Evolutionary conservation across 2,113 vertebrate genomes (phyloP).

Genomic region (Psettodes erumei): DNA sequence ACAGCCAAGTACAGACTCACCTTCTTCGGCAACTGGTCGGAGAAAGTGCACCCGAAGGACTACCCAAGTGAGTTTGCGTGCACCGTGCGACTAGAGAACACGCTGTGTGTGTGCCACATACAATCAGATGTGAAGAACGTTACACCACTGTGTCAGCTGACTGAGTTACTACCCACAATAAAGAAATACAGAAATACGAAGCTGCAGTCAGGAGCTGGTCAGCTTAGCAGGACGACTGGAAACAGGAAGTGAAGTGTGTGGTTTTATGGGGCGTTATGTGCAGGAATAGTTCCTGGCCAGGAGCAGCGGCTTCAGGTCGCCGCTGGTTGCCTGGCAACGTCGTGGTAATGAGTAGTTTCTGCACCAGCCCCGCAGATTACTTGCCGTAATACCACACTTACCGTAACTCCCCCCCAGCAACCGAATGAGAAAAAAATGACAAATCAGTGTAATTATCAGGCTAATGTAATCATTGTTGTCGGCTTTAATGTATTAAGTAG

Average conservation of each 20-base stretch:
- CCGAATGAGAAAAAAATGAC: too few relatives aligned
- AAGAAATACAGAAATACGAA: background rate
- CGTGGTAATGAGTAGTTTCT: background rate
- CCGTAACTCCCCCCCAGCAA: too few relatives aligned
- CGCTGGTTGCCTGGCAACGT: background rate
- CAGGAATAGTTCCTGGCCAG: background rate
- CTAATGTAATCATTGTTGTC: too few relatives aligned
- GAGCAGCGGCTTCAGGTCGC: background rate
- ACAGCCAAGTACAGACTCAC: constrained; percentile 97
- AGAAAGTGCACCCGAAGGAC: constrained; percentile 95
- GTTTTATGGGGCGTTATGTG: background rate
- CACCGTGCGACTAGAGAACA: background rate
- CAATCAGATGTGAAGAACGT: too few relatives aligned
- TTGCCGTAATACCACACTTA: background rate
- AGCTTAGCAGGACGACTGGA: background rate
- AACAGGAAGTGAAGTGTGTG: background rate
- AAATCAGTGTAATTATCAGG: too few relatives aligned
- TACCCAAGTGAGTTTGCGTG: constrained; percentile 90
- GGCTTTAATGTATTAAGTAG: too few relatives aligned
- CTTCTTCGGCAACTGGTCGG: constrained; percentile 98
- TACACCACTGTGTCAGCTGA: too few relatives aligned
- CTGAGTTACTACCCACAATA: background rate
- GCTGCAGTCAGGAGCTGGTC: background rate
- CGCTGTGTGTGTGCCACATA: too few relatives aligned
- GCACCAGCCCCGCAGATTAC: background rate